phyloP scores from a whole-genome alignment of 2,888 invertebrate species.

The Agonopterix subpropinquella region DNA sequence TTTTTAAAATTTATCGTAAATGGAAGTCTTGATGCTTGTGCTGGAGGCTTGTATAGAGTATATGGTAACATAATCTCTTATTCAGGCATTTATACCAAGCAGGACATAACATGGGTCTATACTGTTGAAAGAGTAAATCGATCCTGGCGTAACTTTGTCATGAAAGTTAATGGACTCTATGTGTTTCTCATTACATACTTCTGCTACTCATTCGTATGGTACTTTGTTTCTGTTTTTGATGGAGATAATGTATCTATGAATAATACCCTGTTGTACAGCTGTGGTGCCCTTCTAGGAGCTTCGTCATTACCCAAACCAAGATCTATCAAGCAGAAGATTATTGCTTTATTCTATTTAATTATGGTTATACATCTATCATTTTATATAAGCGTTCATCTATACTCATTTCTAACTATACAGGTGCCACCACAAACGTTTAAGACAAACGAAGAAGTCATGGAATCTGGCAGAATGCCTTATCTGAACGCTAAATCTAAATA shows the following conservation, averaged over 20 bases:
- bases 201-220: constrained; percentile 36
- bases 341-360: constrained; percentile 41
- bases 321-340: constrained; percentile 42
- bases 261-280: constrained; percentile 36
- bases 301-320: constrained; percentile 32
- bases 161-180: constrained; percentile 37
- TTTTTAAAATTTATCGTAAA: constrained; percentile 39
- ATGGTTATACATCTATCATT: constrained; percentile 43
- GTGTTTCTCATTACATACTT: constrained; percentile 47
- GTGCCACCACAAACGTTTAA: constrained; percentile 37
- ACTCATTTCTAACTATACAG: constrained; percentile 47
- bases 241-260: constrained; percentile 22
- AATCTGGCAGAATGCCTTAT: constrained; percentile 35
- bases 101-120: constrained; percentile 47
- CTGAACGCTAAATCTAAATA: constrained; percentile 30
- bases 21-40: constrained; percentile 45
- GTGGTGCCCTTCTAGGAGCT: constrained; percentile 47
- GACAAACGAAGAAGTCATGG: constrained; percentile 37
- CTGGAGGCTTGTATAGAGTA: constrained; percentile 48
- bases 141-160: constrained; percentile 41
- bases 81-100: constrained; percentile 46
- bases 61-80: constrained; percentile 48
- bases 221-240: constrained; percentile 33
- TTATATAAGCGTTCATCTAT: constrained; percentile 47
- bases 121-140: constrained; percentile 31